phyloP scores from a whole-genome alignment of 1,140 invertebrate species.

The Trachelipus rathkii region DNA sequence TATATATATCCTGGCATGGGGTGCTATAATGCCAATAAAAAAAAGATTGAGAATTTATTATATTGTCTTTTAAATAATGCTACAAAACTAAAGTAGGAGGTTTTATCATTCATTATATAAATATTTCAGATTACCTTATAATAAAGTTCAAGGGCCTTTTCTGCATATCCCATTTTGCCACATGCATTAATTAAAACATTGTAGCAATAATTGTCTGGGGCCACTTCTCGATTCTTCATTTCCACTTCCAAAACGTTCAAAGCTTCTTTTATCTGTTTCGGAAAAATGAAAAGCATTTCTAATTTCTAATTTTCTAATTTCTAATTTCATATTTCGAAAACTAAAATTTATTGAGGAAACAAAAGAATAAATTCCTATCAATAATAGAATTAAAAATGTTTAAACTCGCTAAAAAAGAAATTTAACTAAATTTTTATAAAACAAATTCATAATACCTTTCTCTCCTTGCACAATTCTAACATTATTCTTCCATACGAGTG shows the following conservation, averaged over 20 bases:
- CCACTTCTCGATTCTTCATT: constrained; percentile 69
- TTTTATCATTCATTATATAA: neutral
- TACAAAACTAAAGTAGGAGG: too few relatives aligned
- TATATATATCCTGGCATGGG: too few relatives aligned
- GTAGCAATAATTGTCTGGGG: constrained; percentile 64
- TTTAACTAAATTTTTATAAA: too few relatives aligned
- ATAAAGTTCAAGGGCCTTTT: constrained; percentile 76
- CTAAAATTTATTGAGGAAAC: too few relatives aligned
- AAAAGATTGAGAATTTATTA: too few relatives aligned
- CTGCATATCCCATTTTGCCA: constrained; percentile 72
- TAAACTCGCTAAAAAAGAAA: neutral
- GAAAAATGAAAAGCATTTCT: constrained; percentile 20
- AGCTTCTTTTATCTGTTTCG: constrained; percentile 57
- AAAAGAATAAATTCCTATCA: too few relatives aligned
- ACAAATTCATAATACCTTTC: neutral
- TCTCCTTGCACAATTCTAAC: neutral
- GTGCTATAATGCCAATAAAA: too few relatives aligned
- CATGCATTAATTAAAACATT: constrained; percentile 73
- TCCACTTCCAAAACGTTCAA: constrained; percentile 66
- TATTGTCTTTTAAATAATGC: too few relatives aligned
- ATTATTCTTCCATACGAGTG: neutral
- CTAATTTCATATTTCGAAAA: too few relatives aligned
- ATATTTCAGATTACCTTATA: constrained; percentile 50
- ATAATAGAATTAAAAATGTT: too few relatives aligned
- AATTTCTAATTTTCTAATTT: too few relatives aligned